Conservation (phyloP, 2,888 invertebrate species). For the Tipula helvola region DNA sequence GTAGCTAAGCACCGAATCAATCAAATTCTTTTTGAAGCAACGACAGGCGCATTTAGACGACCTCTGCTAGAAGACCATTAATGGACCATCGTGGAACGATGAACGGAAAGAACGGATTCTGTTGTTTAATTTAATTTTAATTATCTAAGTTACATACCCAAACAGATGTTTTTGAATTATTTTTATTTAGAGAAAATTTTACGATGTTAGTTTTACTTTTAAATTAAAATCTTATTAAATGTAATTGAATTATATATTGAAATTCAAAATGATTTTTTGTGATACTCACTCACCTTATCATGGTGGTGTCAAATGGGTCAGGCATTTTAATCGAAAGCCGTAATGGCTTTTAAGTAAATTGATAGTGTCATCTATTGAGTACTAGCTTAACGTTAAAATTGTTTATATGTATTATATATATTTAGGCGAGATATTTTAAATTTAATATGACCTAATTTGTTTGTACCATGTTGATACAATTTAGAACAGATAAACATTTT, state of each 20-base stretch:
- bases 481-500: too few species aligned
- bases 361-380: neutral
- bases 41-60: neutral
- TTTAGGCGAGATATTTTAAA: too few species aligned
- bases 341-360: too few species aligned
- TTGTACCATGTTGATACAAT: too few species aligned
- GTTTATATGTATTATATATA: too few species aligned
- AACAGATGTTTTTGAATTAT: neutral
- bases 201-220: neutral
- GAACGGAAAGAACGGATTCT: too few species aligned
- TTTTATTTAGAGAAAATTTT: neutral
- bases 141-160: neutral
- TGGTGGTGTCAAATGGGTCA: too few species aligned
- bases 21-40: conserved; percentile 5
- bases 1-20: neutral
- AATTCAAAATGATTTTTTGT: neutral
- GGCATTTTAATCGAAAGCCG: too few species aligned
- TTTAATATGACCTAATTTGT: too few species aligned
- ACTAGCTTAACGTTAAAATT: neutral
- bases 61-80: neutral
- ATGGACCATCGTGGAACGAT: neutral
- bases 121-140: neutral
- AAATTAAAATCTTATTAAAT: neutral
- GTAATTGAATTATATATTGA: neutral
- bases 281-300: too few species aligned